Conservation (phyloP, 2,888 invertebrate species). For the Tuberolachnus salignus region DNA sequence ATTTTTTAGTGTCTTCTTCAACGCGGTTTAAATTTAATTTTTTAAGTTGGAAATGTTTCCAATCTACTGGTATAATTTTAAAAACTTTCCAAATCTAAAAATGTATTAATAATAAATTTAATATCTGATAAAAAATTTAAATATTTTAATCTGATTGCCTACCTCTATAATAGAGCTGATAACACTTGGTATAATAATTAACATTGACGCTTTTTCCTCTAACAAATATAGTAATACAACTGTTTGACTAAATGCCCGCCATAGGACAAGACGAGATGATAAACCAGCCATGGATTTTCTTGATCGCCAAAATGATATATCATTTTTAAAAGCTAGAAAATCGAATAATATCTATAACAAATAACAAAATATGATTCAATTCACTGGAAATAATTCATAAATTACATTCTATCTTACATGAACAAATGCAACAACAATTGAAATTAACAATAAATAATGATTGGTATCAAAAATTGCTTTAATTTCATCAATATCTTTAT, state of each 20-base stretch:
- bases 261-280: conserved; percentile 85
- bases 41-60: conserved; percentile 61
- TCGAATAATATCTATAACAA: conserved; percentile 86
- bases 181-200: conserved; percentile 85
- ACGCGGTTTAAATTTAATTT: conserved; percentile 62
- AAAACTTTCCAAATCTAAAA: conserved; percentile 89
- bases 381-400: not conserved
- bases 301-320: conserved; percentile 91
- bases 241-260: conserved; percentile 91
- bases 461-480: conserved; percentile 97
- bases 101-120: conserved; percentile 7
- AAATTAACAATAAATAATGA: conserved; percentile 85
- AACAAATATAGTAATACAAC: conserved; percentile 90
- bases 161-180: conserved; percentile 90
- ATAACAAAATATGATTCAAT: not conserved
- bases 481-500: conserved; percentile 94
- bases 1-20: conserved; percentile 81
- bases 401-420: conserved; percentile 74
- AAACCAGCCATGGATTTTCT: conserved; percentile 86
- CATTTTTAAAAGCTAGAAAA: conserved; percentile 96
- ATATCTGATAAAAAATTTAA: conserved; percentile 7
- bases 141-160: conserved; percentile 58
- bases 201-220: conserved; percentile 88
- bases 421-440: conserved; percentile 86
- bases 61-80: conserved; percentile 72